These are phyloP conservation scores for Oreochromis mossambicus DNA, from an alignment of 2,797 vertebrate species.

Conservation along the genomic window DNA sequence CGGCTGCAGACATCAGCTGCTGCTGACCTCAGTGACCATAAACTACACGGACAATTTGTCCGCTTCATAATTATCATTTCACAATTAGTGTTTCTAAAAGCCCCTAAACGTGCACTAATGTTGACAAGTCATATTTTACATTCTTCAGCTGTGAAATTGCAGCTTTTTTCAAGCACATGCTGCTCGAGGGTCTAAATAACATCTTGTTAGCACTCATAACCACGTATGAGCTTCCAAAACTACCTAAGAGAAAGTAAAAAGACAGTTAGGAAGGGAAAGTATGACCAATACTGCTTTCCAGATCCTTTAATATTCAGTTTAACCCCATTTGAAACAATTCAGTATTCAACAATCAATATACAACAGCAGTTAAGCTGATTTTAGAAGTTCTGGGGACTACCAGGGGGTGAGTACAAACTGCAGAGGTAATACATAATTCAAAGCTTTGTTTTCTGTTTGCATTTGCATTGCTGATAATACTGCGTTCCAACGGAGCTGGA, in stretches of 20 bases:
- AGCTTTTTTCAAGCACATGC: not conserved
- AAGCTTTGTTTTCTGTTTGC: not conserved
- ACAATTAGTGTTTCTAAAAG: not conserved
- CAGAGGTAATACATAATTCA: not conserved
- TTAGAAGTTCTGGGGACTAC: not conserved
- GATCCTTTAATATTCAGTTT: not conserved
- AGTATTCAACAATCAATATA: not conserved
- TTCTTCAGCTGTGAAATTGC: not conserved
- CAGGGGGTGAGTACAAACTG: not conserved
- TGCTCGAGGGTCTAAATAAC: not conserved
- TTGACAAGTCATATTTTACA: not conserved
- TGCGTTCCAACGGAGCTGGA: fast-evolving
- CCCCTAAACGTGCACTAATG: not conserved
- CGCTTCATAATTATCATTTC: not conserved
- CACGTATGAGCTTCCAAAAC: not conserved
- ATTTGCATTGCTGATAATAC: not conserved
- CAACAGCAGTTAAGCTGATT: not conserved
- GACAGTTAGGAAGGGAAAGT: not conserved
- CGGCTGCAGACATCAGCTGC: not conserved
- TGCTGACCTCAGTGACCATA: not conserved
- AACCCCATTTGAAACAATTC: not conserved
- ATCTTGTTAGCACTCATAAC: not conserved
- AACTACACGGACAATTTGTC: not conserved
- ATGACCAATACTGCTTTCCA: not conserved
- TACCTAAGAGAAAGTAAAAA: not conserved